Evolutionary conservation across 2,888 invertebrate species (phyloP).

Genomic region (Leptopilina myrica): DNA sequence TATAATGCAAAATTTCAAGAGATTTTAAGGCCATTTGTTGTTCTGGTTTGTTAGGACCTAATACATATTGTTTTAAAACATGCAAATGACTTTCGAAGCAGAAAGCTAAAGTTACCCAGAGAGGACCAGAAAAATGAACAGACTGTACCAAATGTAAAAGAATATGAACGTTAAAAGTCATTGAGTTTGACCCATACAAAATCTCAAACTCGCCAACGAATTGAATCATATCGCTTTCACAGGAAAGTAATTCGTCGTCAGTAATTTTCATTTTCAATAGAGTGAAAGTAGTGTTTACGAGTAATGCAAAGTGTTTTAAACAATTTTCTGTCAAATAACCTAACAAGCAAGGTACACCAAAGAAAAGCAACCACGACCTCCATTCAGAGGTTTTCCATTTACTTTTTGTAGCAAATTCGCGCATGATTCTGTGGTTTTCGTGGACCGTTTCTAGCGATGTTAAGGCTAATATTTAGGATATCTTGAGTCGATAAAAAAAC

Average conservation of each 20-base stretch:
- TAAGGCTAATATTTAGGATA: not conserved
- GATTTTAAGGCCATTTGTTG: conserved; percentile 44
- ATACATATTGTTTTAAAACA: conserved; percentile 39
- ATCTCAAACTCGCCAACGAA: conserved; percentile 50
- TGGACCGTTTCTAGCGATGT: no score
- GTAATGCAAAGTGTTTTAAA: conserved; percentile 35
- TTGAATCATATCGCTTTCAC: conserved; percentile 49
- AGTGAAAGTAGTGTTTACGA: conserved; percentile 36
- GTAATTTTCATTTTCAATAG: conserved; percentile 44
- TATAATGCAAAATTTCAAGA: conserved; percentile 22
- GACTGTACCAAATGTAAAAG: conserved; percentile 51
- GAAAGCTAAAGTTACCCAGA: conserved; percentile 53
- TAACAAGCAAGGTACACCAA: conserved; percentile 19
- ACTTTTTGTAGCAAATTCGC: not conserved
- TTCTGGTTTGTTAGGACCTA: conserved; percentile 47
- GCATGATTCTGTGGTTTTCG: not conserved
- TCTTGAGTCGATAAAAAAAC: not conserved
- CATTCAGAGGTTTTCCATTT: conserved; percentile 47
- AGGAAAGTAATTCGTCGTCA: conserved; percentile 46
- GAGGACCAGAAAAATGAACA: conserved; percentile 50
- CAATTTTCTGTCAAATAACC: conserved; percentile 31
- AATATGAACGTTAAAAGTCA: conserved; percentile 56
- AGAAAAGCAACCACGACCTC: conserved; percentile 45
- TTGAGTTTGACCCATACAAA: conserved; percentile 45
- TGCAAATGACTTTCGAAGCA: conserved; percentile 49